Percentiles rank a stretch among this genome's conserved stretches.
Conservation (phyloP, 1,140 invertebrate genomes). For the Sarcophaga bullata region DNA sequence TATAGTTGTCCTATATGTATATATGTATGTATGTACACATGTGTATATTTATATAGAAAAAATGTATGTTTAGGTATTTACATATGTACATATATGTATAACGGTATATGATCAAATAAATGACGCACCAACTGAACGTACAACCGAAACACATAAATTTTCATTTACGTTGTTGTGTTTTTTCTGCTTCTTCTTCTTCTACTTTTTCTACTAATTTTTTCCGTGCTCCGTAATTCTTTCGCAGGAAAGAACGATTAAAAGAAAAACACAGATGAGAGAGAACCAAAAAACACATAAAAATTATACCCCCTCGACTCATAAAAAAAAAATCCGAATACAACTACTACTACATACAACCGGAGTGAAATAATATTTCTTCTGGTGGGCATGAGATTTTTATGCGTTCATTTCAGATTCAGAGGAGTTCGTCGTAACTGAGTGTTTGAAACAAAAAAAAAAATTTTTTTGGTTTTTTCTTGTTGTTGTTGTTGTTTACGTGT, state of each 20-base stretch:
- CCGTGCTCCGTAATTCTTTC: no score
- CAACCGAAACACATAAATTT: constrained; percentile 16
- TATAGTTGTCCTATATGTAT: no score
- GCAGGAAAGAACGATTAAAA: no score
- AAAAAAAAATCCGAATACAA: not conserved
- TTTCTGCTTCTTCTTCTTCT: not conserved
- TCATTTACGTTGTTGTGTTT: not conserved
- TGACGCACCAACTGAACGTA: not conserved
- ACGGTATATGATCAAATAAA: not conserved
- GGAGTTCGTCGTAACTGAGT: not conserved
- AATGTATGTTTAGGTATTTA: no score
- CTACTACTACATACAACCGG: not conserved
- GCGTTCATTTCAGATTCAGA: not conserved
- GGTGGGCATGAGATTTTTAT: not conserved
- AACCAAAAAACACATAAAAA: not conserved
- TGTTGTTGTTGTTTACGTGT: not conserved
- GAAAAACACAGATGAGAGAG: no score
- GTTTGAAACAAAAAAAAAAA: not conserved
- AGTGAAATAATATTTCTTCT: not conserved
- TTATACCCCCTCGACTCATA: not conserved
- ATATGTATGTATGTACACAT: no score
- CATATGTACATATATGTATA: no score
- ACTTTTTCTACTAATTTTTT: no score
- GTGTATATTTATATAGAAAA: no score
- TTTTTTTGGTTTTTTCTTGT: not conserved